Base-by-base conservation (phyloP, 2,797 vertebrate species). In the Galaxias olidus region DNA sequence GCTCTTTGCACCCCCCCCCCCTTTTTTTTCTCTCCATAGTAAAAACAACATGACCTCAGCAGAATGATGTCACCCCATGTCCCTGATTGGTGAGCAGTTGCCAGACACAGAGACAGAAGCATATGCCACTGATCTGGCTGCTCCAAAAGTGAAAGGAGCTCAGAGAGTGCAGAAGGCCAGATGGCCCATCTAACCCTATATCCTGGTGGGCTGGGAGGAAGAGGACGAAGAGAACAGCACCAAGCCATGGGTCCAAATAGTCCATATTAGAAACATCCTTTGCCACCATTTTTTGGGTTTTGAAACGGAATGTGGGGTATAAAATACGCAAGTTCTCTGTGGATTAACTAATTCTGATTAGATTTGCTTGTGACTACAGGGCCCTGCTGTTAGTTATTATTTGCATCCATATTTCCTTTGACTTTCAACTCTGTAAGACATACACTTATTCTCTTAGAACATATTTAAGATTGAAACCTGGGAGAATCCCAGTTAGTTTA, bases 151-250 rank as follows among this genome's bases (percentile, higher is more conserved):
- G 80, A 59, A 73, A 80, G 70, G 10, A 17, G 68, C 80, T 74
- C 79, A 75, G 76, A 76, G 73, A 72, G 75, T 52, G 42, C n/a
- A 15, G 11, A 70, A 66, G 80, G 80, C 79, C 89, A 90, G 86
- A 89, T 89, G 89, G 86, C 84, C 84, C 68, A 76, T 84, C 82
- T 84, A 84, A 86, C 83, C 85, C 61, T 83, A 74, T 72, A 13
- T 63, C 51, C 50, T 62, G 55, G 76, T 68, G 73, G 68, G 64
- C 63, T 55, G 50, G 5, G 62, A 73, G 56, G 40, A 51, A 42
- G 63, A 75, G 68, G 68, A 74, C 69, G 71, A 76, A 77, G 72
- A 70, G 79, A 69, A 69, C 64, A 63, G 44, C 61, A 57, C 74
- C 43, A 62, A 68, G 70, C 74, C 77, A 81, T 77, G 41, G 71